Percentiles rank a stretch among this genome's conserved stretches.
Conservation (phyloP, 1,140 invertebrate genomes). For the Drosophila lowei region DNA sequence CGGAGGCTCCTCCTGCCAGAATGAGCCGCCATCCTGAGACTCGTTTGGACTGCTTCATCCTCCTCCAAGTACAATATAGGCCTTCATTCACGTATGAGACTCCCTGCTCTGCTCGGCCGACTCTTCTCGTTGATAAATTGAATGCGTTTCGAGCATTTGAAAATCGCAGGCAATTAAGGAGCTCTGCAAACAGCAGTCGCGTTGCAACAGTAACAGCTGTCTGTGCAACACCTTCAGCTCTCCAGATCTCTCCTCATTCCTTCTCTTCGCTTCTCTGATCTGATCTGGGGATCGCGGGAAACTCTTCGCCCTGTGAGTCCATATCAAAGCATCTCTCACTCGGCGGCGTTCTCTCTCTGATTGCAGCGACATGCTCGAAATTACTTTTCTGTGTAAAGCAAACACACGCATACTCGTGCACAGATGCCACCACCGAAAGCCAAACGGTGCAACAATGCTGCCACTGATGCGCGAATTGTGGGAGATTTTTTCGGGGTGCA, state of each 20-base stretch:
- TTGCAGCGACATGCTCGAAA: slow-evolving; percentile 77
- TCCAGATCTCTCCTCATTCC: not conserved
- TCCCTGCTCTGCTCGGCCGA: not conserved
- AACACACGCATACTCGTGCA: slow-evolving; percentile 43
- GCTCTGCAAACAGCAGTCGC: slow-evolving; percentile 10
- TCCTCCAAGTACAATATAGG: too few relatives aligned
- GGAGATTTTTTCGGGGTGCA: too few relatives aligned
- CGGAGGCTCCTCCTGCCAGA: not conserved
- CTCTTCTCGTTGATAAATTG: slow-evolving; percentile 63
- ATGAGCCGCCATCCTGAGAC: slow-evolving; percentile 3
- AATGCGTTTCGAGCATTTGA: slow-evolving; percentile 71
- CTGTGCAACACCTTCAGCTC: slow-evolving; percentile 59
- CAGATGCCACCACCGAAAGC: slow-evolving; percentile 6
- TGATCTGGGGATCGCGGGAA: slow-evolving; percentile 13
- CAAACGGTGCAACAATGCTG: too few relatives aligned
- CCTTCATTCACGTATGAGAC: too few relatives aligned
- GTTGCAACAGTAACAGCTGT: slow-evolving; percentile 36
- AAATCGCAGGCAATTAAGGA: slow-evolving; percentile 75
- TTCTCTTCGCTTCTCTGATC: not conserved
- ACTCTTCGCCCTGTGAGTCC: slow-evolving; percentile 34
- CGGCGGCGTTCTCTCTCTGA: slow-evolving; percentile 65
- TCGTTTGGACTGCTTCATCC: too few relatives aligned
- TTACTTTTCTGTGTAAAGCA: slow-evolving; percentile 77
- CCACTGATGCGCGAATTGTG: too few relatives aligned
- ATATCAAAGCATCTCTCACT: slow-evolving; percentile 69